Percentiles rank a stretch among this genome's conserved stretches.
These are phyloP conservation scores for Sula dactylatra DNA, from an alignment of 2,113 vertebrate genomes.

Conservation along the genomic window DNA sequence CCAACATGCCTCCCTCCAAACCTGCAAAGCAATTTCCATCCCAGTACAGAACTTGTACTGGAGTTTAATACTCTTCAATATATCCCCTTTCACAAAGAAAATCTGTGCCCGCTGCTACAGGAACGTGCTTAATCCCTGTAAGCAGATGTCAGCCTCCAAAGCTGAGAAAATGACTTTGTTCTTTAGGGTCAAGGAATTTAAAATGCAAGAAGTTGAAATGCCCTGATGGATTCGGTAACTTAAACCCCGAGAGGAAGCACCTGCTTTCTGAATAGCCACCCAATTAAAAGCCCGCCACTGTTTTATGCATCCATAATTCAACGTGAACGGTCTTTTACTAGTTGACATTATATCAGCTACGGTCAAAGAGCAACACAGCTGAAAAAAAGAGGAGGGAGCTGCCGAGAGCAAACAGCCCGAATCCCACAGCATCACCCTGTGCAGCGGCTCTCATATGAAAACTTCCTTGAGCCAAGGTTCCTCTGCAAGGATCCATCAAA, in stretches of 20 bases:
- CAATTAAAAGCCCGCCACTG: background rate
- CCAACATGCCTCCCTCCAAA: background rate
- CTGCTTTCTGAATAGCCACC: conserved; percentile 40
- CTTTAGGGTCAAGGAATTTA: conserved; percentile 3
- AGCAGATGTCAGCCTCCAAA: conserved; percentile 58
- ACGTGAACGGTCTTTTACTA: background rate
- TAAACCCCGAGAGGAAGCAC: conserved; percentile 47
- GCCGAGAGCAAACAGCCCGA: background rate
- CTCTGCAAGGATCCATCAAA: background rate
- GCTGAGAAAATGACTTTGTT: conserved; percentile 67
- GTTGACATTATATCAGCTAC: background rate
- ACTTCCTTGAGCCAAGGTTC: background rate
- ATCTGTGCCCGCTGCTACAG: conserved; percentile 18
- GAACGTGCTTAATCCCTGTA: conserved; percentile 42
- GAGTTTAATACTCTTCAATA: background rate
- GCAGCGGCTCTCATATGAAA: background rate
- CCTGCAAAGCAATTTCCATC: conserved; percentile 1
- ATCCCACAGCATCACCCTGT: background rate
- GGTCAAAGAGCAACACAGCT: background rate
- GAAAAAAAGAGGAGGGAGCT: background rate
- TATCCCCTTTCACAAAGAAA: background rate
- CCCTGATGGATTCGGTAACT: conserved; percentile 20
- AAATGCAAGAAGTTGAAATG: conserved; percentile 16
- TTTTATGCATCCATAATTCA: conserved; percentile 11
- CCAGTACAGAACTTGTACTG: background rate